Percentiles rank a stretch among this genome's conserved stretches.
These are phyloP conservation scores for Cephalopachus bancanus DNA, from an alignment of 2,797 vertebrate genomes.

Conservation along the genomic window DNA sequence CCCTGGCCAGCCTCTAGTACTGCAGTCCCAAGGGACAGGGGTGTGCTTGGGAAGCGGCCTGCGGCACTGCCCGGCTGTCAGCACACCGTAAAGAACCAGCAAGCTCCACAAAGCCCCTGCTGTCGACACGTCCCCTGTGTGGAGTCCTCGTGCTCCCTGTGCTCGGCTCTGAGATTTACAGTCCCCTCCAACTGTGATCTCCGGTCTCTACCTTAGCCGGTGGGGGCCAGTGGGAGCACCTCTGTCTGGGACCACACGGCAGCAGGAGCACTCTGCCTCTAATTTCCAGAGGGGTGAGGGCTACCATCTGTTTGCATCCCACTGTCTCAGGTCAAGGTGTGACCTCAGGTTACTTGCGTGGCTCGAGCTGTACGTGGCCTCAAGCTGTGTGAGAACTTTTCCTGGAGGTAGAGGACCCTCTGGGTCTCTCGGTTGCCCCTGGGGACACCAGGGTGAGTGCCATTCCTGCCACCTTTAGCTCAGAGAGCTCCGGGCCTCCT, in stretches of 20 bases:
- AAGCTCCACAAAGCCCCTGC: neutral
- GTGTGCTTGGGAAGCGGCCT: neutral
- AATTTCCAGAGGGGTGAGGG: neutral
- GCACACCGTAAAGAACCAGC: neutral
- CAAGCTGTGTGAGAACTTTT: neutral
- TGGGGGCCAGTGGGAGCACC: neutral
- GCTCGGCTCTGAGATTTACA: neutral
- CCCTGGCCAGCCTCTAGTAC: neutral
- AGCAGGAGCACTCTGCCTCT: neutral
- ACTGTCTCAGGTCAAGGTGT: neutral
- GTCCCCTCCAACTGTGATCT: neutral
- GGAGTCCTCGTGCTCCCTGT: accelerated
- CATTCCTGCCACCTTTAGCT: neutral
- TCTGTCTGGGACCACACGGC: neutral
- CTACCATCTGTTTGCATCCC: neutral
- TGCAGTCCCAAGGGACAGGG: neutral
- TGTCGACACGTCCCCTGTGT: neutral
- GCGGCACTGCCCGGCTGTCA: neutral
- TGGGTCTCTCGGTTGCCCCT: neutral
- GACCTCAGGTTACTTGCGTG: neutral
- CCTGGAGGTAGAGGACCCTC: neutral
- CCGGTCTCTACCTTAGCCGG: too few relatives aligned
- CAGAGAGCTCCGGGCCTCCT: neutral
- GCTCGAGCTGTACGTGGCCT: neutral
- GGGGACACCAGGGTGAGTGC: neutral